A percentile compares a stretch with the other conserved stretches of the same genome.
These are phyloP conservation scores for Sinocyclocheilus rhinocerous DNA, from an alignment of 2,113 vertebrate genomes.

Conservation along the genomic window DNA sequence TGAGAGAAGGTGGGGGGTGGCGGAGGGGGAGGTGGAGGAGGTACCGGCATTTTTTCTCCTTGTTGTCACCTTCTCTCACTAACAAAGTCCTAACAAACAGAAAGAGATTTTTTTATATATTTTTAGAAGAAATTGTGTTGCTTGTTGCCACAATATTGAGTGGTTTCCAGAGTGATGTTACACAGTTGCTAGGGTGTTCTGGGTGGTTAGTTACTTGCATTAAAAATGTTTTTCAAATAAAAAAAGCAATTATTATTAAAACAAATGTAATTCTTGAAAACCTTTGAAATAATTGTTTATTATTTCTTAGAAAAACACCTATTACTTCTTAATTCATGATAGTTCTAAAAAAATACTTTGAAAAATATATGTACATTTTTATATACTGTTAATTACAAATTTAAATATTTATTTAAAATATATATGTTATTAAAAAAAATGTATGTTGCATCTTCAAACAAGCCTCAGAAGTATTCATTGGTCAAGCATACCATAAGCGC, in stretches of 20 bases:
- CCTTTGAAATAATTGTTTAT: not conserved
- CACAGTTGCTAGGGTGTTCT: not conserved
- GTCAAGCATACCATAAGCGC: not conserved
- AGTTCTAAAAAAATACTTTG: too few relatives aligned
- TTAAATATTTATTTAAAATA: too few relatives aligned
- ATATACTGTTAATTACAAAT: too few relatives aligned
- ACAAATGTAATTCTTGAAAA: not conserved
- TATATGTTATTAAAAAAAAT: too few relatives aligned
- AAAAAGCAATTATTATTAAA: not conserved
- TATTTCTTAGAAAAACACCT: not conserved
- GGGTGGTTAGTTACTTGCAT: not conserved
- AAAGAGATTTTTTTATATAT: not conserved
- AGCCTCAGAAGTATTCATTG: not conserved
- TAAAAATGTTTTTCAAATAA: too few relatives aligned
- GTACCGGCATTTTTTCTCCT: slow-evolving; percentile 86
- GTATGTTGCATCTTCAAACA: not conserved
- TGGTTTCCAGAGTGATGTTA: not conserved
- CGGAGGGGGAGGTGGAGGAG: slow-evolving; percentile 81
- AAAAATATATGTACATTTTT: too few relatives aligned
- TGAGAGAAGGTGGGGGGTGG: slow-evolving; percentile 83
- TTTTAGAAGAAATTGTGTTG: not conserved
- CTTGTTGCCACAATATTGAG: not conserved
- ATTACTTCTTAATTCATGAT: not conserved
- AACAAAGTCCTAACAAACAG: slow-evolving; percentile 28
- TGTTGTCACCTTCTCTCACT: slow-evolving; percentile 61